phyloP scores from a whole-genome alignment of 2,113 vertebrate species.

The Rhea pennata region DNA sequence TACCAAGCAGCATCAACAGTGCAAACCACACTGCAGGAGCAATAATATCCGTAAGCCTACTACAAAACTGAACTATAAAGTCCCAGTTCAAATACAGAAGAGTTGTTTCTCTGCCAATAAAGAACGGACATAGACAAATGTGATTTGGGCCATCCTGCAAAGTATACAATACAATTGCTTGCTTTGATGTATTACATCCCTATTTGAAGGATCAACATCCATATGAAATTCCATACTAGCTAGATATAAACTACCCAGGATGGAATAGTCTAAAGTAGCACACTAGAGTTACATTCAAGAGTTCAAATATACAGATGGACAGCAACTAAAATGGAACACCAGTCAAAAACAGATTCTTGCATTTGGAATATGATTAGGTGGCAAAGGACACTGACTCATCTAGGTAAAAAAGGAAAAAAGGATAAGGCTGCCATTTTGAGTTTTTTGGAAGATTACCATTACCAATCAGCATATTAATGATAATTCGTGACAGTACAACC shows the following conservation, averaged over 20 bases:
- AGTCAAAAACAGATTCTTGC: background rate
- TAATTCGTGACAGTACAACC: background rate
- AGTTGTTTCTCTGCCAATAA: background rate
- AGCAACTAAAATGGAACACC: background rate
- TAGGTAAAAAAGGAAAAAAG: background rate
- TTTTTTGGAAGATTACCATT: background rate
- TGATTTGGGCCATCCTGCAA: background rate
- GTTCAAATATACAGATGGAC: background rate
- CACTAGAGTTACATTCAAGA: background rate
- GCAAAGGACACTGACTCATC: background rate
- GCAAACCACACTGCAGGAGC: background rate
- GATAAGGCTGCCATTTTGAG: background rate
- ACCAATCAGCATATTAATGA: background rate
- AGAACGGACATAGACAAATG: accelerated
- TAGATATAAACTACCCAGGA: background rate
- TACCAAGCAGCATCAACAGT: background rate
- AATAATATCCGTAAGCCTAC: background rate
- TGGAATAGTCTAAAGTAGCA: background rate
- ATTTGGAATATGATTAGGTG: background rate
- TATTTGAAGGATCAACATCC: background rate
- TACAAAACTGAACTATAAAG: background rate
- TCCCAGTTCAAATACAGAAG: background rate
- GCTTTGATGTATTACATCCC: background rate
- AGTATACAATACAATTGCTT: background rate
- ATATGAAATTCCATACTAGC: accelerated